Evolutionary conservation across 2,113 vertebrate genomes (phyloP).

Genomic region (Epinephelus cyanopodus): DNA sequence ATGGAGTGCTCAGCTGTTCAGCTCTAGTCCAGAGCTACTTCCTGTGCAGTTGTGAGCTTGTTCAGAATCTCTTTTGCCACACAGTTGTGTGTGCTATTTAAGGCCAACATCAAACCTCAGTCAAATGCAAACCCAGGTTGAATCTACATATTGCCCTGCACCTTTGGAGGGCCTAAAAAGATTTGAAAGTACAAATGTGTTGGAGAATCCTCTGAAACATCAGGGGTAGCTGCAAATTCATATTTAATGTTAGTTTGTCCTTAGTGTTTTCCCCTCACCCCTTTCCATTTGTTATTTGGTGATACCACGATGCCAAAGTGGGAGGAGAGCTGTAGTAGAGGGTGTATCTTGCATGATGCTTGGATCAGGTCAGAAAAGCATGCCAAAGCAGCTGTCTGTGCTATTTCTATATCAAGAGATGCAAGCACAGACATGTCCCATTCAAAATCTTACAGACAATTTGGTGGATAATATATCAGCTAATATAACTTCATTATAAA

Average conservation of each 20-base stretch:
- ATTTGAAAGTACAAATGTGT: not conserved
- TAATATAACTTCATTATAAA: not conserved
- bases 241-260: not conserved
- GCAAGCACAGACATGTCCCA: slow-evolving; percentile 2
- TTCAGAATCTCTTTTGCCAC: not conserved
- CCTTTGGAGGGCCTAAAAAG: not conserved
- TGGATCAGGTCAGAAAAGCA: not conserved
- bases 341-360: not conserved
- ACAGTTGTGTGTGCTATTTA: not conserved
- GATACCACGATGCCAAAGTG: not conserved
- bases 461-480: not conserved
- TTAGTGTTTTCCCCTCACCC: not conserved
- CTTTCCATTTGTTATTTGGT: not conserved
- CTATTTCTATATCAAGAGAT: not conserved
- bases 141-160: not conserved
- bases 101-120: not conserved
- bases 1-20: slow-evolving; percentile 73
- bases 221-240: not conserved
- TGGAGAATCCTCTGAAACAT: not conserved
- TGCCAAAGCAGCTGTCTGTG: not conserved
- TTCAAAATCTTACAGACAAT: not conserved
- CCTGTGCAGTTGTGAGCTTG: slow-evolving; percentile 23
- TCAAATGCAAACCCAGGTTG: slow-evolving; percentile 4
- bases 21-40: slow-evolving; percentile 58
- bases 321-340: not conserved